Conservation (phyloP, 2,113 vertebrate species). For the Rhinogobius similis region DNA sequence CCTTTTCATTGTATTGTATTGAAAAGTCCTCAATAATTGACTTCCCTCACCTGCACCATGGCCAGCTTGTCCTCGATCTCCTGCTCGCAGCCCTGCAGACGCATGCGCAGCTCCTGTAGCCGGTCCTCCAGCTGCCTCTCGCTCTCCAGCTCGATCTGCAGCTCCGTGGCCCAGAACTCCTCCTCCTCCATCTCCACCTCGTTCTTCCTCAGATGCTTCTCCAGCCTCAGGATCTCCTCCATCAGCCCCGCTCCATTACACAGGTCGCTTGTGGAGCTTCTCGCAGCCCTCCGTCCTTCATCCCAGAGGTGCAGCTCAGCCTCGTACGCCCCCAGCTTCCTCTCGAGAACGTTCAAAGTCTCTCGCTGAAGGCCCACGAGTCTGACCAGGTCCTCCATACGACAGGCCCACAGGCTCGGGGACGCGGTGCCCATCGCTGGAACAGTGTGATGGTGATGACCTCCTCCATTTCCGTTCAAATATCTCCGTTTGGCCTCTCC, state of each 20-base stretch:
- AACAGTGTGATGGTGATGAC: slow-evolving; percentile 57
- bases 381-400: slow-evolving; percentile 85
- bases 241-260: slow-evolving; percentile 68
- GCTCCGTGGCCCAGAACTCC: slow-evolving; percentile 96
- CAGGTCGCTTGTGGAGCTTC: slow-evolving; percentile 73
- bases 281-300: slow-evolving; percentile 69
- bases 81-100: slow-evolving; percentile 84
- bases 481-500: slow-evolving; percentile 84
- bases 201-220: slow-evolving; percentile 90
- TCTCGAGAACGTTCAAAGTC: slow-evolving; percentile 86
- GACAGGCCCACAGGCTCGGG: slow-evolving; percentile 68
- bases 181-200: slow-evolving; percentile 96
- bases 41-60: slow-evolving; percentile 87
- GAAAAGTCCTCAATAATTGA: no score
- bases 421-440: slow-evolving; percentile 41
- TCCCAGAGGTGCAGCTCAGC: slow-evolving; percentile 86
- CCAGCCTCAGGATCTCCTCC: slow-evolving; percentile 88
- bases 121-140: slow-evolving; percentile 94
- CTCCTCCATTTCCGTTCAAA: slow-evolving; percentile 65
- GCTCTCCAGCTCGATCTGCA: slow-evolving; percentile 95
- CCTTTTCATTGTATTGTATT: no score
- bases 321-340: slow-evolving; percentile 85
- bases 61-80: slow-evolving; percentile 85
- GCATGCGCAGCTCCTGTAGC: slow-evolving; percentile 86
- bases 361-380: slow-evolving; percentile 90